These are phyloP conservation scores for Anagyrus pseudococci DNA, from an alignment of 2,888 invertebrate species.

Conservation along the genomic window DNA sequence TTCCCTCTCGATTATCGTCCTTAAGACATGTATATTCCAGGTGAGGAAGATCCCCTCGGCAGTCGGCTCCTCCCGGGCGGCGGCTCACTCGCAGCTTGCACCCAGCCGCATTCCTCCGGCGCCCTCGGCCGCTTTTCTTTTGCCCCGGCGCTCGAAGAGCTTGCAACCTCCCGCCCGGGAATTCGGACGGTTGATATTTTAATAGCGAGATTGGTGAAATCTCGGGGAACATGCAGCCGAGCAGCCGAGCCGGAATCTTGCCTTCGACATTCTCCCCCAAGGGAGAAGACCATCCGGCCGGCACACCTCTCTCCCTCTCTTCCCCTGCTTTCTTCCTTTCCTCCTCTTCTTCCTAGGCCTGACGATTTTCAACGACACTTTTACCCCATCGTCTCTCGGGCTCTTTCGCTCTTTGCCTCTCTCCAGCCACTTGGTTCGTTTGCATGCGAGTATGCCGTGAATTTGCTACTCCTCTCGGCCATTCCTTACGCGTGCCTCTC, in stretches of 20 bases:
- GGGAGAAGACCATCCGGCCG: no score
- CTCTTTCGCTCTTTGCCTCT: no score
- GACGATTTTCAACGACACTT: no score
- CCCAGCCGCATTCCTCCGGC: background rate
- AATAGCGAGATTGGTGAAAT: conserved; percentile 54
- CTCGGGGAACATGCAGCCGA: conserved; percentile 40
- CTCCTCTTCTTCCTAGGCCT: no score
- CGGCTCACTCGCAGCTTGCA: background rate
- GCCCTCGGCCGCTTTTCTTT: background rate
- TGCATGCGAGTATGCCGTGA: no score
- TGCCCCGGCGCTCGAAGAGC: conserved; percentile 33
- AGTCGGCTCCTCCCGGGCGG: conserved; percentile 9
- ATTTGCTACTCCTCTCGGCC: no score
- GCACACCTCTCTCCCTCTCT: no score
- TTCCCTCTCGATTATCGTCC: conserved; percentile 35
- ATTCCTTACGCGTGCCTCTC: no score
- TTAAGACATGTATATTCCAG: conserved; percentile 39
- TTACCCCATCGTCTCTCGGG: no score
- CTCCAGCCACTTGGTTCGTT: no score
- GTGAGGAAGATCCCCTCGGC: conserved; percentile 31
- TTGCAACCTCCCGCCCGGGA: conserved; percentile 40
- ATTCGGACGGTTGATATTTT: conserved; percentile 48
- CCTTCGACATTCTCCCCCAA: no score
- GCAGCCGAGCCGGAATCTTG: background rate
- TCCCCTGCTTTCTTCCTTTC: no score